Evolutionary conservation across 1,140 invertebrate genomes (phyloP).

Genomic region (Leptinotarsa undecemlineata): DNA sequence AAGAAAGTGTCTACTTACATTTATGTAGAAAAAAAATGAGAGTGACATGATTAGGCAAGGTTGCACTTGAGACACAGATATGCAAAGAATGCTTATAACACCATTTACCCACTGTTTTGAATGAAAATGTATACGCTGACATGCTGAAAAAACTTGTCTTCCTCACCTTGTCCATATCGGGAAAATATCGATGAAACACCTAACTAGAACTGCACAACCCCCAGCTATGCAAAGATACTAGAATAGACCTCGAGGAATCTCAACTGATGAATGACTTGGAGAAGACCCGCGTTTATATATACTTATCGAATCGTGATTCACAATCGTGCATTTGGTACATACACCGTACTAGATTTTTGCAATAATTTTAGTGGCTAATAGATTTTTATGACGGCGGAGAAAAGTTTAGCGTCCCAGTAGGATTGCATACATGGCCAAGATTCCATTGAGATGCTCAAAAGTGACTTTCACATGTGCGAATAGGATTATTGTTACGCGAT

Average conservation of each 20-base stretch:
- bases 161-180: slow-evolving; percentile 32
- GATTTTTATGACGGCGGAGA: slow-evolving; percentile 36
- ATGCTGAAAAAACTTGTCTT: neutral
- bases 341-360: slow-evolving; percentile 54
- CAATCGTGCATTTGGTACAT: slow-evolving; percentile 62
- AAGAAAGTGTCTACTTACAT: too few species aligned
- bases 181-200: slow-evolving; percentile 3
- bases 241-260: slow-evolving; percentile 33
- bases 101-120: neutral
- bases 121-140: neutral
- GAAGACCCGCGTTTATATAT: slow-evolving; percentile 58
- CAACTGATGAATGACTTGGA: slow-evolving; percentile 59
- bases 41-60: too few species aligned
- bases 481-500: slow-evolving; percentile 37
- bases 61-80: neutral
- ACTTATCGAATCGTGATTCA: slow-evolving; percentile 58
- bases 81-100: neutral
- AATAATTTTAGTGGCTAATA: slow-evolving; percentile 46
- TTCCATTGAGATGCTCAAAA: slow-evolving; percentile 31
- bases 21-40: too few species aligned
- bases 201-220: neutral
- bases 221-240: slow-evolving; percentile 4
- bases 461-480: slow-evolving; percentile 36
- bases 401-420: slow-evolving; percentile 27
- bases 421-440: slow-evolving; percentile 19